Percentiles rank a stretch among this genome's conserved stretches.
Conservation (phyloP, 2,797 vertebrate genomes). For the Otus scops region DNA sequence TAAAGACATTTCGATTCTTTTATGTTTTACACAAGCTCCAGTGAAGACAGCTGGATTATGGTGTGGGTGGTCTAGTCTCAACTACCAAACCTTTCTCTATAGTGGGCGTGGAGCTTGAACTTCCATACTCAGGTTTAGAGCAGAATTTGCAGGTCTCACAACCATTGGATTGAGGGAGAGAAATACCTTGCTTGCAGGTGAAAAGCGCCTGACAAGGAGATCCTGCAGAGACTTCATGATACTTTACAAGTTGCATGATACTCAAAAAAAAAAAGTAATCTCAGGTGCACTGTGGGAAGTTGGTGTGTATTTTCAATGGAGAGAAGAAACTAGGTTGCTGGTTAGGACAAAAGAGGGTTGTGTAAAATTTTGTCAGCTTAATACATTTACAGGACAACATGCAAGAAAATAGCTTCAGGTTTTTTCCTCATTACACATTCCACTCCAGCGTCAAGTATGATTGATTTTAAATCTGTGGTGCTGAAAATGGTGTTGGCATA, state of each 20-base stretch:
- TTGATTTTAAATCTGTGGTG: not conserved
- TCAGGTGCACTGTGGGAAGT: not conserved
- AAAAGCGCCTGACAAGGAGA: not conserved
- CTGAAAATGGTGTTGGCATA: not conserved
- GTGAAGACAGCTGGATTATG: not conserved
- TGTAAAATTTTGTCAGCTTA: not conserved
- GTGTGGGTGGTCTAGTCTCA: not conserved
- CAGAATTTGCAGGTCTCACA: not conserved
- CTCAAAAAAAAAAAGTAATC: not conserved
- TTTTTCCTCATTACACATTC: not conserved
- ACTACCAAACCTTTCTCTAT: not conserved
- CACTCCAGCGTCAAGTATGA: not conserved
- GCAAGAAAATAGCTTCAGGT: not conserved
- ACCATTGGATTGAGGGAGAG: accelerated
- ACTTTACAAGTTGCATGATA: not conserved
- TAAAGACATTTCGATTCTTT: not conserved
- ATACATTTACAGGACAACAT: not conserved
- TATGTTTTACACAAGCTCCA: not conserved
- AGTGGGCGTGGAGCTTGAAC: not conserved
- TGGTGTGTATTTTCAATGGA: not conserved
- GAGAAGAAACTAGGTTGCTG: not conserved
- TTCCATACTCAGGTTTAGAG: not conserved
- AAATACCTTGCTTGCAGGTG: not conserved
- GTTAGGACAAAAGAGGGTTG: not conserved
- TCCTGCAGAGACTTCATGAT: not conserved